Conservation (phyloP, 2,888 invertebrate species). For the Fabriciana adippe region DNA sequence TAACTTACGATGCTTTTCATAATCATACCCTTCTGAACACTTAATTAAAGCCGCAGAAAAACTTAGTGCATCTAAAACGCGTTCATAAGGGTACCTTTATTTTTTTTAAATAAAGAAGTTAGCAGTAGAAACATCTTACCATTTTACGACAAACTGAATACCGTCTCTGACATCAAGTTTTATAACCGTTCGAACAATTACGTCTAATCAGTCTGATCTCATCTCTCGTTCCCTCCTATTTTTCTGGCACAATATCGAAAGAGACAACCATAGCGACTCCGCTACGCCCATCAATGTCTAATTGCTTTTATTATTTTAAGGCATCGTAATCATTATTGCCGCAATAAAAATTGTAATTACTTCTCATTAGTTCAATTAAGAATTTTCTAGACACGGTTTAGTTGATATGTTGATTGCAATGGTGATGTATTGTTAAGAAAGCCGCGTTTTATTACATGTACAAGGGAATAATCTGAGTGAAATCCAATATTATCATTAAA, state of each 20-base stretch:
- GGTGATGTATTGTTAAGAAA: slow-evolving; percentile 71
- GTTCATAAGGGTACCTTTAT: slow-evolving; percentile 11
- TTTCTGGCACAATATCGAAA: slow-evolving; percentile 50
- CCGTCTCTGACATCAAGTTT: slow-evolving; percentile 79
- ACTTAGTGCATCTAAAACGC: neutral
- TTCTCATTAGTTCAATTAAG: slow-evolving; percentile 83
- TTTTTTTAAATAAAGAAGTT: slow-evolving; percentile 36
- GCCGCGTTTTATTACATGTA: slow-evolving; percentile 51
- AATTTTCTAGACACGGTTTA: slow-evolving; percentile 80
- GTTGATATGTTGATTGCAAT: slow-evolving; percentile 78
- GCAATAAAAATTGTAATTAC: slow-evolving; percentile 82
- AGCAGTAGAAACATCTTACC: slow-evolving; percentile 59
- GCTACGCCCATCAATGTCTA: slow-evolving; percentile 79
- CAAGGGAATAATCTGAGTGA: slow-evolving; percentile 41
- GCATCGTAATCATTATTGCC: slow-evolving; percentile 82
- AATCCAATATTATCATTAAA: slow-evolving; percentile 65
- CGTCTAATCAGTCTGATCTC: slow-evolving; percentile 70
- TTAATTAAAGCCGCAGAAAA: too few relatives aligned
- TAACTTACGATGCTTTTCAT: neutral
- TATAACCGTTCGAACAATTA: slow-evolving; percentile 82
- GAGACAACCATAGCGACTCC: slow-evolving; percentile 62
- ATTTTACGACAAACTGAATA: slow-evolving; percentile 79
- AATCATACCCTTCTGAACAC: too few relatives aligned
- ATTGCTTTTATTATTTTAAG: slow-evolving; percentile 83
- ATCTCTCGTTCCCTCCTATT: slow-evolving; percentile 48